Evolutionary conservation across 2,113 vertebrate genomes (phyloP).

Genomic region (Pheucticus melanocephalus): DNA sequence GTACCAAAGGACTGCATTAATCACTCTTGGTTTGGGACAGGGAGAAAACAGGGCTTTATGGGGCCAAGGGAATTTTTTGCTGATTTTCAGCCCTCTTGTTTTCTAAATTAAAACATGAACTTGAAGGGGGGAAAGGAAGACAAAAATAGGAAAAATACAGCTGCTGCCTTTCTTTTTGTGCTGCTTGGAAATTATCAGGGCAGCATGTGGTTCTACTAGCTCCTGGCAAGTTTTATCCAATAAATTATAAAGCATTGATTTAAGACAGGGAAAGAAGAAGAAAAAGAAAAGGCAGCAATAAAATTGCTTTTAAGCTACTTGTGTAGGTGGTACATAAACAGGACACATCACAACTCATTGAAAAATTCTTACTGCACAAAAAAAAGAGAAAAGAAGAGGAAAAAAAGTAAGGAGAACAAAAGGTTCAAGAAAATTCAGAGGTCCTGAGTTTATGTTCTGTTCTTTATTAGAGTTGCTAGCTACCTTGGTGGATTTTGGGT

Average conservation of each 20-base stretch:
- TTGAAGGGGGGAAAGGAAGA: neutral
- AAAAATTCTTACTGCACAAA: neutral
- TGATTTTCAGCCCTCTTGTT: neutral
- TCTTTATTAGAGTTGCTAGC: neutral
- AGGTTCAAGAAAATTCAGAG: neutral
- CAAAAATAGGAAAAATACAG: neutral
- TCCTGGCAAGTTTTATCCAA: neutral
- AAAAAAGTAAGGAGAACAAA: neutral
- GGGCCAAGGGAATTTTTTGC: neutral
- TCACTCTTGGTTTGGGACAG: neutral
- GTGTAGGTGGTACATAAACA: neutral
- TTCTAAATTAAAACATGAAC: constrained; percentile 9
- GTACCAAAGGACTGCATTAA: neutral
- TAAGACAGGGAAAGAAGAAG: neutral
- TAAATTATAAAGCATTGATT: constrained; percentile 24
- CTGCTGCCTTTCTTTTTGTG: neutral
- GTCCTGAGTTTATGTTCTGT: neutral
- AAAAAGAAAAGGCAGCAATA: neutral
- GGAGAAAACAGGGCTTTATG: neutral
- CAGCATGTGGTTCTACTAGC: neutral
- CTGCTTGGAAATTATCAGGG: constrained; percentile 12
- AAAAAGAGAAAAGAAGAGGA: neutral
- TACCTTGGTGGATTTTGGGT: neutral
- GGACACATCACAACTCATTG: neutral
- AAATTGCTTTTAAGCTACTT: constrained; percentile 22